These are phyloP conservation scores for Melinaea menophilus DNA, from an alignment of 2,888 invertebrate species.

Conservation along the genomic window DNA sequence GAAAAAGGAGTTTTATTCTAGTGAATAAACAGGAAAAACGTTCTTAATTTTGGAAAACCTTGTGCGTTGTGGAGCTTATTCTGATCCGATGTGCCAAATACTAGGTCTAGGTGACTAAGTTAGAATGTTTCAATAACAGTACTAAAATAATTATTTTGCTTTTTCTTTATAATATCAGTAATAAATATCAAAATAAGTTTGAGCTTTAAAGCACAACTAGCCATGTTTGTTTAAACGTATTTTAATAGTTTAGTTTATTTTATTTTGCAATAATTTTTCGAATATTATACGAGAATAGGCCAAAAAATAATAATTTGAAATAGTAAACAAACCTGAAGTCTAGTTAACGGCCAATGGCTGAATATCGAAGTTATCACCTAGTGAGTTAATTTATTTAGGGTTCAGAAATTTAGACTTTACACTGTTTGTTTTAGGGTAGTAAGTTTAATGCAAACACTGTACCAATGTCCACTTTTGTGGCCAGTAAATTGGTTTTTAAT, in stretches of 20 bases:
- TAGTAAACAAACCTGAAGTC: slow-evolving; percentile 11
- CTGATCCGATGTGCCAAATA: too few species aligned
- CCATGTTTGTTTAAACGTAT: too few species aligned
- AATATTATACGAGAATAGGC: neutral
- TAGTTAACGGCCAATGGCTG: slow-evolving; percentile 24
- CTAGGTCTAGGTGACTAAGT: too few species aligned
- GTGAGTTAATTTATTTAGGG: slow-evolving; percentile 28
- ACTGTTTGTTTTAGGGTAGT: slow-evolving; percentile 27
- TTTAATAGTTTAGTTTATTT: neutral
- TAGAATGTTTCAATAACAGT: too few species aligned
- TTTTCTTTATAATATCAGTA: too few species aligned
- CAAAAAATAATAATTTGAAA: neutral
- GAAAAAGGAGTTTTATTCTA: neutral
- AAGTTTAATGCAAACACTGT: slow-evolving; percentile 23
- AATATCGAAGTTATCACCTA: slow-evolving; percentile 32
- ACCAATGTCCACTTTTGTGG: slow-evolving; percentile 20
- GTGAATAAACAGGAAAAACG: neutral
- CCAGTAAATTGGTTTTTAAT: slow-evolving; percentile 15
- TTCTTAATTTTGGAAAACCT: too few species aligned
- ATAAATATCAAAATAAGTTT: too few species aligned
- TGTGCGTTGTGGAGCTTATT: too few species aligned
- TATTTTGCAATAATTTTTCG: neutral
- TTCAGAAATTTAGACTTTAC: slow-evolving; percentile 27
- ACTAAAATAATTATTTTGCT: too few species aligned
- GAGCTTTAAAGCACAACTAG: too few species aligned